Conservation (phyloP, 2,113 vertebrate species). For the Hydropotes inermis region DNA sequence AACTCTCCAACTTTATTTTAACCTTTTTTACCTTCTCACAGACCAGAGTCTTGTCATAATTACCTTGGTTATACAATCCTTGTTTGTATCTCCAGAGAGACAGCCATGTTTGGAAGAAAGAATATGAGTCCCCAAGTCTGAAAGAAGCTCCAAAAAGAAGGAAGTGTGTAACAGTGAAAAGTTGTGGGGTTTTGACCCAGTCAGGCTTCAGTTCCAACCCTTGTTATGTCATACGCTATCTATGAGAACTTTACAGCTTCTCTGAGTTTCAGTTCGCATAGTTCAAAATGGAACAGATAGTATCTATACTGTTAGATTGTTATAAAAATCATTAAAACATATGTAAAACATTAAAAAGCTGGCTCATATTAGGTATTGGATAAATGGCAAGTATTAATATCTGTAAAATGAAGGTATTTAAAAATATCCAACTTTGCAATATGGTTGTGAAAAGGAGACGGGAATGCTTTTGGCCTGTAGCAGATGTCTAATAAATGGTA, state of each 20-base stretch:
- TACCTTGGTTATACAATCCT: not conserved
- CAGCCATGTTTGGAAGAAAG: not conserved
- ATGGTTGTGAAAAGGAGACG: not conserved
- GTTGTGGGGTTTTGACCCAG: not conserved
- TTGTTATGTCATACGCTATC: not conserved
- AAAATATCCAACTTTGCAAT: not conserved
- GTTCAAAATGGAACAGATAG: not conserved
- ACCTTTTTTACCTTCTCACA: not conserved
- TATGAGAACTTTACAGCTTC: not conserved
- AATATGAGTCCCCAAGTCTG: not conserved
- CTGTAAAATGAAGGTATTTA: constrained; percentile 19
- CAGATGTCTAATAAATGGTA: not conserved
- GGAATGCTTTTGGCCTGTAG: not conserved
- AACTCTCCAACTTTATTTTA: not conserved
- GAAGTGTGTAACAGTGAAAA: constrained; percentile 14
- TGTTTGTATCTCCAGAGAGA: constrained; percentile 14
- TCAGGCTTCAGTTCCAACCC: not conserved
- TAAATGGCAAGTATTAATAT: not conserved
- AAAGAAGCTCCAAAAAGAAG: constrained; percentile 6
- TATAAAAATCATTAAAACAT: constrained; percentile 24
- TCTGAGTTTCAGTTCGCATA: not conserved
- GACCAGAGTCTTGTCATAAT: constrained; percentile 3
- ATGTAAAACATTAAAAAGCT: constrained; percentile 1
- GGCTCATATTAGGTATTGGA: not conserved
- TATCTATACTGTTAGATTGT: not conserved